Evolutionary conservation across 2,797 vertebrate species (phyloP).

Genomic region (Pseudochromis fuscus): DNA sequence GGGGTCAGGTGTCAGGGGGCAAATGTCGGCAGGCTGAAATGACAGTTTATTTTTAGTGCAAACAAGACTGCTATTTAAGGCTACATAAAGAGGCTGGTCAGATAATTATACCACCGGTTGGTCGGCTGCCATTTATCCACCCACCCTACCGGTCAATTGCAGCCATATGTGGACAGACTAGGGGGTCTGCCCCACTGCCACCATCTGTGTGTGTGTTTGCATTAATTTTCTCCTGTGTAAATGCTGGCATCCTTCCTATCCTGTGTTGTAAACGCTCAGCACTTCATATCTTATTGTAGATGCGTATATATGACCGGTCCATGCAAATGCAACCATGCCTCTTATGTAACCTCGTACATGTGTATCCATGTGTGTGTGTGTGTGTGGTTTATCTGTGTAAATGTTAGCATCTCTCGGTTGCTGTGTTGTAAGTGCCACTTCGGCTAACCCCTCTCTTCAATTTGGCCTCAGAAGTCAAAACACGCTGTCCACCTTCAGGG

Average conservation of each 20-base stretch:
- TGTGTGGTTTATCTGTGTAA: constrained; percentile 61
- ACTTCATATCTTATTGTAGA: constrained; percentile 24
- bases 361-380: constrained; percentile 23
- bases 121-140: constrained; percentile 81
- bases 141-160: constrained; percentile 81
- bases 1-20: constrained; percentile 73
- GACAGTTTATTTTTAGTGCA: constrained; percentile 86
- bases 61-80: constrained; percentile 84
- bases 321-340: constrained; percentile 7
- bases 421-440: constrained; percentile 65
- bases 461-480: constrained; percentile 66
- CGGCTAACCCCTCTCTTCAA: constrained; percentile 65
- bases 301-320: constrained; percentile 1
- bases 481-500: constrained; percentile 58
- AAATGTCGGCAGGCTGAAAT: constrained; percentile 74
- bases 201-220: constrained; percentile 60
- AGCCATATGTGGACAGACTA: constrained; percentile 84
- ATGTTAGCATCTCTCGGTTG: constrained; percentile 66
- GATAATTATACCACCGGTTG: constrained; percentile 82
- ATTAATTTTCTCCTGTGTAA: constrained; percentile 47
- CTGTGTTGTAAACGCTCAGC: constrained; percentile 37
- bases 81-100: constrained; percentile 80
- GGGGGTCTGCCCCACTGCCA: constrained; percentile 76
- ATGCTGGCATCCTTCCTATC: constrained; percentile 55
- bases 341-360: constrained; percentile 18